These are phyloP conservation scores for Deroplatys truncata DNA, from an alignment of 2,888 invertebrate species.

Conservation along the genomic window DNA sequence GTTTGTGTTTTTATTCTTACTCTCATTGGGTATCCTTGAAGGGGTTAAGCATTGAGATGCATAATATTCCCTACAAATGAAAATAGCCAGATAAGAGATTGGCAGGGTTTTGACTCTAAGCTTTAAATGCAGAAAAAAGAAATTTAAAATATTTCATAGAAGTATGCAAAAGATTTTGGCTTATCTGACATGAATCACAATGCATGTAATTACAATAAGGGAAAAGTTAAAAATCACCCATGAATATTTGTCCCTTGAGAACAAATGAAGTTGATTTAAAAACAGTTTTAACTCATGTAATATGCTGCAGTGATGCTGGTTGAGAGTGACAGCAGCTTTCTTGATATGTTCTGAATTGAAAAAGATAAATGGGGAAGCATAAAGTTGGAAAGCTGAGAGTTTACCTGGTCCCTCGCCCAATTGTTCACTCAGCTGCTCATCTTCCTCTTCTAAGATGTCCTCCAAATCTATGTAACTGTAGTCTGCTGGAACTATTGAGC, in stretches of 20 bases:
- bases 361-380: neutral
- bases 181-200: neutral
- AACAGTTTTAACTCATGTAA: neutral
- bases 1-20: no score
- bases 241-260: neutral
- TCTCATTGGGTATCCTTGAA: no score
- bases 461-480: conserved; percentile 41
- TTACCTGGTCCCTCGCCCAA: conserved; percentile 40
- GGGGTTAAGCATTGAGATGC: neutral
- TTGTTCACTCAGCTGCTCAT: conserved; percentile 38
- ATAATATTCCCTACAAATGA: neutral
- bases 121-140: neutral
- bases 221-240: neutral
- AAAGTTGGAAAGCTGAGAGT: neutral
- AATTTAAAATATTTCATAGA: neutral
- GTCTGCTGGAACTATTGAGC: conserved; percentile 31
- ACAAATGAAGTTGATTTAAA: neutral
- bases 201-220: neutral
- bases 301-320: neutral
- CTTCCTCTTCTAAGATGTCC: conserved; percentile 43
- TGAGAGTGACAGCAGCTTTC: neutral
- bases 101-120: neutral
- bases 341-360: neutral
- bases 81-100: neutral
- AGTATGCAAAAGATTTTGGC: neutral